phyloP scores from a whole-genome alignment of 92 coral and sea anemone genomes.

The Ricordea florida region DNA sequence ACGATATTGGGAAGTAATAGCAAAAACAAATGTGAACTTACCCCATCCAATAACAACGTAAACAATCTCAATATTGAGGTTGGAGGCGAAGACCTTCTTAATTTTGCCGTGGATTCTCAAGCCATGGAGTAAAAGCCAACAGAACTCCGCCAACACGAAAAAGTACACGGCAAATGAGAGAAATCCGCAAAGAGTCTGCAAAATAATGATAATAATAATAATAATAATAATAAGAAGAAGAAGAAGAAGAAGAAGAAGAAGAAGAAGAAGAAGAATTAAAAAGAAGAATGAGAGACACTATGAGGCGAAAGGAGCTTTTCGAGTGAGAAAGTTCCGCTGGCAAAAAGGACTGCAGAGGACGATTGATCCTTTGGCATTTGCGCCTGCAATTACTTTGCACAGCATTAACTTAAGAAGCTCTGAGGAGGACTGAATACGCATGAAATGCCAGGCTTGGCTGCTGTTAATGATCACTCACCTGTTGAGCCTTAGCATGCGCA shows the following conservation, averaged over 20 bases:
- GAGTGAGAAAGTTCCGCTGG: too few species aligned
- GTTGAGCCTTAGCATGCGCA: constrained; percentile 92
- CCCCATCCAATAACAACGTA: constrained; percentile 95
- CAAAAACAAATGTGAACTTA: constrained; percentile 3
- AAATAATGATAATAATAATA: too few species aligned
- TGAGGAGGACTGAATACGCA: too few species aligned
- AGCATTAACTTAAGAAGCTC: too few species aligned
- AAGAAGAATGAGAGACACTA: background rate
- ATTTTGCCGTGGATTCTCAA: constrained; percentile 89
- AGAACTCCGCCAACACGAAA: constrained; percentile 89
- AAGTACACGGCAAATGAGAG: constrained; percentile 83
- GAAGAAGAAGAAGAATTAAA: too few species aligned
- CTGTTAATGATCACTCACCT: constrained; percentile 50
- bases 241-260: too few species aligned
- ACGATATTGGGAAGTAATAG: background rate
- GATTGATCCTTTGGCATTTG: too few species aligned
- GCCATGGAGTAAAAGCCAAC: constrained; percentile 95
- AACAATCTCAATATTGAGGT: constrained; percentile 81
- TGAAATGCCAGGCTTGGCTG: background rate
- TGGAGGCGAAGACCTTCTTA: constrained; percentile 77
- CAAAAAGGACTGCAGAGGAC: too few species aligned
- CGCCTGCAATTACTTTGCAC: too few species aligned
- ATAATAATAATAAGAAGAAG: too few species aligned
- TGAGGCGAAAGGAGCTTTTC: too few species aligned
- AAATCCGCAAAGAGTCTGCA: constrained; percentile 89